Evolutionary conservation across 2,797 vertebrate species (phyloP).

Genomic region (Myotis myotis): DNA sequence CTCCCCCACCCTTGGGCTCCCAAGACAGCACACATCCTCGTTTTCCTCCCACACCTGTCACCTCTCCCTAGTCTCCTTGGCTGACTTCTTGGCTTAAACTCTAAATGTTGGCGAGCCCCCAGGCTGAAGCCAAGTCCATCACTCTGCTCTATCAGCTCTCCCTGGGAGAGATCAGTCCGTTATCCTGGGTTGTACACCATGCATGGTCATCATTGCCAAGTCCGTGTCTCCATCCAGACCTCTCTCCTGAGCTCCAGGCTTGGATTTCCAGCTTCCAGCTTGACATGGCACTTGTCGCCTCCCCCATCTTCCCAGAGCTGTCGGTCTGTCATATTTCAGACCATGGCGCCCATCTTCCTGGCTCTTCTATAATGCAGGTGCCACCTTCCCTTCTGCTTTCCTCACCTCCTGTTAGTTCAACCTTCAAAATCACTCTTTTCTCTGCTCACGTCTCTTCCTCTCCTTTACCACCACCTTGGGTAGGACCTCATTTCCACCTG

Average conservation of each 20-base stretch:
- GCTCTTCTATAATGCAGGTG: neutral
- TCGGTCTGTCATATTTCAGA: neutral
- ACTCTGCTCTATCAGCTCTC: neutral
- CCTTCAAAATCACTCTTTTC: neutral
- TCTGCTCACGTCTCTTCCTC: neutral
- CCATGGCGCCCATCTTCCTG: neutral
- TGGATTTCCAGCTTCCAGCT: neutral
- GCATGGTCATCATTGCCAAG: neutral
- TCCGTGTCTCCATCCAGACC: neutral
- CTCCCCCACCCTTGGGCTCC: neutral
- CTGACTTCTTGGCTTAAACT: neutral
- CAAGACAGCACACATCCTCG: fast-evolving
- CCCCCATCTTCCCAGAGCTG: neutral
- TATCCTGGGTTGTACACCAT: neutral
- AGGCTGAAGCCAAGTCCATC: neutral
- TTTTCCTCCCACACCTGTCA: neutral
- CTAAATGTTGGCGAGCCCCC: neutral
- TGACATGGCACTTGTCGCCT: neutral
- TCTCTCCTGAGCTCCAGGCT: neutral
- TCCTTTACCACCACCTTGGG: neutral
- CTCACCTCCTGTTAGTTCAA: neutral
- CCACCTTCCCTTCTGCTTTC: neutral
- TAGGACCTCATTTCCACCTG: neutral
- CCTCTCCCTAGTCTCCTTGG: neutral
- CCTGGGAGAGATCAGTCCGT: neutral